Evolutionary conservation across 1,140 invertebrate genomes (phyloP), one percentile per base, ranked within the genome.

Genomic region (Brachionus asplanchnoidis): DNA sequence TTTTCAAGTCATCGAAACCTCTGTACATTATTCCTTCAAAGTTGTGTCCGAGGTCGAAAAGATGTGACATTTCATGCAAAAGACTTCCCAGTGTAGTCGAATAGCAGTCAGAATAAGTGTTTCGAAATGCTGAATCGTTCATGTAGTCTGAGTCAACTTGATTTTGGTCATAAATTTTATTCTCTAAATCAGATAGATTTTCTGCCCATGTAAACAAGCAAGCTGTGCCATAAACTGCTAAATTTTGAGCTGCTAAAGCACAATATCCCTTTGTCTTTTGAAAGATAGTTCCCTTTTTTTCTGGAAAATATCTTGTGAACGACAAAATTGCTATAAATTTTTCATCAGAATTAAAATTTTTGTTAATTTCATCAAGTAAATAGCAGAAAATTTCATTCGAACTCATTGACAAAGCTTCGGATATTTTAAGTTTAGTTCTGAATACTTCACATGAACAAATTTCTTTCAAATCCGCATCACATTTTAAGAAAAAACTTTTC

Each of bases 11-110:
- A 89, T 97, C 95, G 89, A 97, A 97, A 14, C 95, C 95, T 87
- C 95, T 92, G 14, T 95, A 94, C 96, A 98, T 98, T 66, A 98
- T 95, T 7, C 96, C 96, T 86, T 94, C 92, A 86, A 92, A 91
- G 0, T 95, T 94, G 88, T 98, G 96, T 0, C 95, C 95, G 44
- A 98, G 92, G 90, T 97, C 95, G 89, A 98, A 96, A 1, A 94
- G 95, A 88, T 98, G 96, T 12, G 95, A 95, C 60, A 98, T 89
- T 91, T 98, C 96, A 90, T 98, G 96, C 36, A 96, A 93, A 7
- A 95, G 93, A n/a, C 95, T 94, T 4, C 96, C 96, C 40, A 98
- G 89, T 17, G 94, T 95, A 11, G 95, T 97, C 3, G 95, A 94
- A 90, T 95, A 95, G 87, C 95, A 96, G 28, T 94, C 95, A 79